Conservation (phyloP, 2,113 vertebrate genomes). For the Indicator maculatus region DNA sequence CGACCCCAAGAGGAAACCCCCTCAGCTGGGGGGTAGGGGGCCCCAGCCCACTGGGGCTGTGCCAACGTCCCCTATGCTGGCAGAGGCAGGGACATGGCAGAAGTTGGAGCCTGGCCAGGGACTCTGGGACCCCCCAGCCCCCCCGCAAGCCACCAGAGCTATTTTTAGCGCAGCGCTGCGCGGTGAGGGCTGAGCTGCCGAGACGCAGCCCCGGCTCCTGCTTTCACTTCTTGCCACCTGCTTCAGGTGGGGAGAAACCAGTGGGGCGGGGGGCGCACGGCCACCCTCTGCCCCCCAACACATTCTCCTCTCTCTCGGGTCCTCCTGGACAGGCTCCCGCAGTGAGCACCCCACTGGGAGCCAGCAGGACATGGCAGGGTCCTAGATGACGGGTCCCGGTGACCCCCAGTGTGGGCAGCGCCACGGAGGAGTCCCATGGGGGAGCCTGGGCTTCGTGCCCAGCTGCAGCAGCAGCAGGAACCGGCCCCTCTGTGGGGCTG, state of each 20-base stretch:
- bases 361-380: accelerated
- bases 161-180: not conserved
- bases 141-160: accelerated
- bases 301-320: not conserved
- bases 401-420: not conserved
- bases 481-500: not conserved
- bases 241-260: not conserved
- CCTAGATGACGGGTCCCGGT: too few relatives aligned
- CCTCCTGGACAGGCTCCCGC: accelerated
- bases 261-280: not conserved
- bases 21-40: not conserved
- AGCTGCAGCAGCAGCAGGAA: not conserved
- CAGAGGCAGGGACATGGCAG: not conserved
- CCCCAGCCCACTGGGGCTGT: accelerated
- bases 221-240: slow-evolving; percentile 10
- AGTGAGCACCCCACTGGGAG: not conserved
- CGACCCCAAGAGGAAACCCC: not conserved
- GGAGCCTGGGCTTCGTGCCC: not conserved
- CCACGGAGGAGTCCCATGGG: not conserved
- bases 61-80: not conserved
- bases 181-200: not conserved
- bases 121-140: not conserved
- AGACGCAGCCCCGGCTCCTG: not conserved
- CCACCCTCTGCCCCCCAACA: not conserved
- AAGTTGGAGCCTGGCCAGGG: not conserved